phyloP scores from a whole-genome alignment of 2,888 invertebrate species.

The Synergus itoensis region DNA sequence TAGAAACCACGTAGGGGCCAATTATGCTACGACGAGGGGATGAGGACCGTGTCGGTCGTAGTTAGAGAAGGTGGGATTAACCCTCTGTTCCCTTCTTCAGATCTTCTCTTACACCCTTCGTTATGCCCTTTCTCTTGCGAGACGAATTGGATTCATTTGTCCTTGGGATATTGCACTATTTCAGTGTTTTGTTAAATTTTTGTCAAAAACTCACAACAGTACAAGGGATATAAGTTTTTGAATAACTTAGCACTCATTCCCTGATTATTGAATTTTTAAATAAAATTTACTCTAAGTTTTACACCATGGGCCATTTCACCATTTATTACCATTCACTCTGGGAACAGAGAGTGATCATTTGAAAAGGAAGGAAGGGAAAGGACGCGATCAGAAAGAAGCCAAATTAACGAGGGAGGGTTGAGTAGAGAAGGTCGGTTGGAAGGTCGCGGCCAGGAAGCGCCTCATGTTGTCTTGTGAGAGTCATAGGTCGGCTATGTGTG shows the following conservation, averaged over 20 bases:
- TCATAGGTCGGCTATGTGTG: constrained; percentile 27
- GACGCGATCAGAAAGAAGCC: constrained; percentile 5
- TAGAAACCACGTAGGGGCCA: constrained; percentile 67
- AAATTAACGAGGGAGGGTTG: constrained; percentile 29
- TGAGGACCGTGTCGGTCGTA: constrained; percentile 62
- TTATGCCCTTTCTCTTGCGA: background rate
- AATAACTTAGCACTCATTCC: no score
- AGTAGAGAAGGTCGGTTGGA: constrained; percentile 23
- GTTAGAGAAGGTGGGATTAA: constrained; percentile 66
- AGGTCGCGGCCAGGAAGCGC: constrained; percentile 34
- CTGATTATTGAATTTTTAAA: no score
- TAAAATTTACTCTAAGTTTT: no score
- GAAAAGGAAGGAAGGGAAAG: no score
- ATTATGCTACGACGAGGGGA: constrained; percentile 66
- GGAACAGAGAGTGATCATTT: no score
- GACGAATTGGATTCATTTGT: background rate
- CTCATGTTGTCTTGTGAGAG: constrained; percentile 11
- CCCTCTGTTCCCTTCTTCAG: constrained; percentile 59
- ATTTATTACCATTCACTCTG: no score
- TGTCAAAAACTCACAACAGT: no score
- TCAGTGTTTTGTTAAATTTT: no score
- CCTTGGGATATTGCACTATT: background rate
- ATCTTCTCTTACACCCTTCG: background rate
- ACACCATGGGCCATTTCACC: no score
- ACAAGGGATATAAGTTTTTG: no score